Evolutionary conservation across 2,113 vertebrate genomes (phyloP), one percentile per base, ranked within the genome.

Genomic region (Empidonax traillii): DNA sequence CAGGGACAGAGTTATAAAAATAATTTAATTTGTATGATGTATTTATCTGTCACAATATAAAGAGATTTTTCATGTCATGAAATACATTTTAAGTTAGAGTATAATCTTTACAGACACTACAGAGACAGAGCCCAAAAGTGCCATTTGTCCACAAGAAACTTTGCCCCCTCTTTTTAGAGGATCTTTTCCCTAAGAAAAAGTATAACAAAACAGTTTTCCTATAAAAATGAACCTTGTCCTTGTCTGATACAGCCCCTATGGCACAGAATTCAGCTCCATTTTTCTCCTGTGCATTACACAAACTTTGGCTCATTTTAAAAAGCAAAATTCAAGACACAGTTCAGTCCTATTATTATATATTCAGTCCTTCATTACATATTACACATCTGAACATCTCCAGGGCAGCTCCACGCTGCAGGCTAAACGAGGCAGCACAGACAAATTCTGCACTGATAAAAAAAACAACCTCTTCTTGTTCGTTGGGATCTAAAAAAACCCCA

Each of bases 1-100:
- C 74, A 43, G 47, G 39, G 55, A 77, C 19, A 77, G 22, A 20
- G 5, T 41, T 58, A 88, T 39, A 92, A 94, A 92, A 90, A 77
- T 63, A 76, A 92, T 86, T 83, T 77, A 20, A 71, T 87, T 92
- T 89, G 62, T 41, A 68, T 13, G 41, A 93, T 65, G 37, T 31
- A 56, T 65, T 86, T 81, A 87, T 65, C 72, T 86, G 62, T 10
- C 41, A 81, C 17, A 67, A 74, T n/a, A 51, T 22, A 59, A 53
- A 72, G 46, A 46, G 18, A 56, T 37, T 53, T 74, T 93, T 90
- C 7, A 67, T 44, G 55, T 65, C 46, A 52, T 75, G 46, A 87
- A 92, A 75, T 20, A 52, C 1, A 39, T 53, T 82, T 65, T 10
- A 37, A 89, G 22, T 2, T 6, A 17, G n/a, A 87, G 85, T 25